These are phyloP conservation scores for Himalopsyche kuldschensis DNA, from an alignment of 2,888 invertebrate species.

Conservation along the genomic window DNA sequence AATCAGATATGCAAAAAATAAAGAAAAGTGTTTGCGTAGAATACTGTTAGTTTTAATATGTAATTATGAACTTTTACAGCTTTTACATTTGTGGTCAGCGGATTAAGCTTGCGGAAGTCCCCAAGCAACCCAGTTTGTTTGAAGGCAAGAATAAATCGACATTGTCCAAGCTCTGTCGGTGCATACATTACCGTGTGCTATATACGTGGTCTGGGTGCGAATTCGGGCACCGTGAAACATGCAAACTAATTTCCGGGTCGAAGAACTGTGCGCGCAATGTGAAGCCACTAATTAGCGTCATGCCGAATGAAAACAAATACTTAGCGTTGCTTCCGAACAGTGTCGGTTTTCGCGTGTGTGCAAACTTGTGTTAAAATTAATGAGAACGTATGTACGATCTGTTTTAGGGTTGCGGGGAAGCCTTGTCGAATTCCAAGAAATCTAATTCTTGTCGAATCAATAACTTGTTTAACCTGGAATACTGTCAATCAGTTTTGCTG, in stretches of 20 bases:
- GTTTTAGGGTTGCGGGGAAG: background rate
- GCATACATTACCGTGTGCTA: background rate
- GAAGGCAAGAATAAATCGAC: background rate
- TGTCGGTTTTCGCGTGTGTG: background rate
- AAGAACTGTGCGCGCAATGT: background rate
- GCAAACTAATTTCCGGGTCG: background rate
- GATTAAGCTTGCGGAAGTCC: background rate
- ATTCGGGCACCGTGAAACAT: background rate
- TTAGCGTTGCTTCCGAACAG: background rate
- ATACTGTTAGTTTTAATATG: too few species aligned
- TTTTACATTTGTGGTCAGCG: too few species aligned
- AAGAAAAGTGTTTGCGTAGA: too few species aligned
- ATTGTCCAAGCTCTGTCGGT: background rate
- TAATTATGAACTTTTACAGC: too few species aligned
- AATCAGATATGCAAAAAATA: too few species aligned
- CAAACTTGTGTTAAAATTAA: background rate
- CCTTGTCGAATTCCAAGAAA: background rate
- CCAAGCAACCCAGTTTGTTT: background rate
- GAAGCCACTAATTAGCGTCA: background rate
- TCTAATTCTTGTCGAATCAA: background rate
- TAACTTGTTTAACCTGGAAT: too few species aligned
- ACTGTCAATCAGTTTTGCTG: too few species aligned
- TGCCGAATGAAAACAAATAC: background rate
- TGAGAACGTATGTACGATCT: background rate
- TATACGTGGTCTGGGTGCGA: background rate